Conservation (phyloP, 2,797 vertebrate genomes). For the Nasua narica region DNA sequence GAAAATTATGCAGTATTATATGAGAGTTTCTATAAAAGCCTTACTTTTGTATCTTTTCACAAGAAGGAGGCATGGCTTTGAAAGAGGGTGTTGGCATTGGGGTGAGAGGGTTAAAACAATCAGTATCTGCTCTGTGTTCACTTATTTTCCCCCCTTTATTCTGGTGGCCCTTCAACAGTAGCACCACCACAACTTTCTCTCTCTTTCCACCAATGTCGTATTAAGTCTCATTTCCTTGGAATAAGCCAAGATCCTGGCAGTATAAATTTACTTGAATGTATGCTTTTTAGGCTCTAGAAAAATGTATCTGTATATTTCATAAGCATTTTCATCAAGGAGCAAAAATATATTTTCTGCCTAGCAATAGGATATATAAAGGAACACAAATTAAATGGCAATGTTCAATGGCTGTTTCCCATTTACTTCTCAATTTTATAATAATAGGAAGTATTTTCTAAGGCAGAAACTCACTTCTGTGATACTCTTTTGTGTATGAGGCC, state of each 20-base stretch:
- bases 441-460: neutral
- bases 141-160: neutral
- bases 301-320: neutral
- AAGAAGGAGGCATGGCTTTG: neutral
- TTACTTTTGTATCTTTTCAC: neutral
- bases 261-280: conserved; percentile 19
- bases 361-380: neutral
- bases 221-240: neutral
- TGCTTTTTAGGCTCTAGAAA: neutral
- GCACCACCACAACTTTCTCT: neutral
- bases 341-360: neutral
- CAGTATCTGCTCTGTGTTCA: neutral
- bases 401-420: neutral
- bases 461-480: neutral
- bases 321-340: neutral
- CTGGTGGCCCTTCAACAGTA: neutral
- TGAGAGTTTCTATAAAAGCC: neutral
- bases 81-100: neutral
- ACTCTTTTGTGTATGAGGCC: neutral
- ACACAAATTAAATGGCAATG: neutral
- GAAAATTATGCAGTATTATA: neutral
- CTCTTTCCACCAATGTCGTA: neutral
- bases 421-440: neutral
- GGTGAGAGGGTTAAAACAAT: neutral
- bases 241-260: neutral